Evolutionary conservation across 2,113 vertebrate species (phyloP).

Genomic region (Psettodes erumei): DNA sequence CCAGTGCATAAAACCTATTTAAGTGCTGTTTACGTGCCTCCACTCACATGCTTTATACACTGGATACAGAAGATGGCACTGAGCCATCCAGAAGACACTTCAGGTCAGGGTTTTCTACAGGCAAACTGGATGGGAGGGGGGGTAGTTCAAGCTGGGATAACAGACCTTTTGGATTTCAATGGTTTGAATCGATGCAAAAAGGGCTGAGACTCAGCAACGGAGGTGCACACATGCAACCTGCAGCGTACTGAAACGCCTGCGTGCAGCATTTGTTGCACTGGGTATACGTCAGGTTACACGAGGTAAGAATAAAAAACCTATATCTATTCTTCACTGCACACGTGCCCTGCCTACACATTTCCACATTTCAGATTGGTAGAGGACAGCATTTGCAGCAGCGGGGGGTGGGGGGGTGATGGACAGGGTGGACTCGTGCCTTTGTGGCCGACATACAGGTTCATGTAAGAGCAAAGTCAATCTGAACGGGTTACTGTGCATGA

Average conservation of each 20-base stretch:
- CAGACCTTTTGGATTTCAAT: no score
- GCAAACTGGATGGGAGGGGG: no score
- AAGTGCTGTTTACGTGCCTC: not conserved
- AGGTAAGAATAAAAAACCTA: slow-evolving; percentile 16
- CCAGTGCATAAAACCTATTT: not conserved
- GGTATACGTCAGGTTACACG: not conserved
- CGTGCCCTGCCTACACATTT: not conserved
- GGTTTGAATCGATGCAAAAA: no score
- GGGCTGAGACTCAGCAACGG: not conserved
- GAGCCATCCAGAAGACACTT: not conserved
- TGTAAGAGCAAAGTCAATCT: not conserved
- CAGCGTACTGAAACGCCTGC: not conserved
- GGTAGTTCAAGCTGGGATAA: not conserved
- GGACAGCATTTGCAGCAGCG: no score
- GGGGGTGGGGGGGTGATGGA: not conserved
- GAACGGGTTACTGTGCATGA: not conserved
- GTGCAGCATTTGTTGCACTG: no score
- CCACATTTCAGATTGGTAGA: not conserved
- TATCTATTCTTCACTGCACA: not conserved
- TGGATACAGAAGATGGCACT: not conserved
- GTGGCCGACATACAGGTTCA: not conserved
- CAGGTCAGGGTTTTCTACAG: not conserved
- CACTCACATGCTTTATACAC: slow-evolving; percentile 3
- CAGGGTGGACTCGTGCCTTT: not conserved
- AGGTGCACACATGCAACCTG: no score